phyloP scores from a whole-genome alignment of 2,113 vertebrate species.

The Passer montanus region DNA sequence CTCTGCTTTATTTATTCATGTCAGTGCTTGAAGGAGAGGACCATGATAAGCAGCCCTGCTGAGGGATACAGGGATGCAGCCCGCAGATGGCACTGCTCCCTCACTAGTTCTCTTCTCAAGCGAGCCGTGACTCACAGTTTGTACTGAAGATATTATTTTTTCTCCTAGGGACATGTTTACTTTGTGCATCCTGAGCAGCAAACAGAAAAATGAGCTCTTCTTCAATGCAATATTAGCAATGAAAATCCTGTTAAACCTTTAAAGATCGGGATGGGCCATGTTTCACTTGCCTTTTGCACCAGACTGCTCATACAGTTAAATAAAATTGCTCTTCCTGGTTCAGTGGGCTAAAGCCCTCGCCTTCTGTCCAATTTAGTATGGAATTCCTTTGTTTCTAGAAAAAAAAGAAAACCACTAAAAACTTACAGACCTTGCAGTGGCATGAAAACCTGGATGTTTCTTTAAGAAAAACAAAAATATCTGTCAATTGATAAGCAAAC shows the following conservation, averaged over 20 bases:
- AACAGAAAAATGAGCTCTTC: constrained; percentile 47
- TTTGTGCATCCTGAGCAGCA: constrained; percentile 59
- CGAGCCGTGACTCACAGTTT: neutral
- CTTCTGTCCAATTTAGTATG: neutral
- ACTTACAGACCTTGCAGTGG: neutral
- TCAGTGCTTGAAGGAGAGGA: neutral
- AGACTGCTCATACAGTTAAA: neutral
- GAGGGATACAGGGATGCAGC: neutral
- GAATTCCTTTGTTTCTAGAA: neutral
- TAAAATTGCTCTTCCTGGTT: neutral
- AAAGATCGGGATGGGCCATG: neutral
- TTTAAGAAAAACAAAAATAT: neutral
- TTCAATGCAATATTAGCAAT: constrained; percentile 44
- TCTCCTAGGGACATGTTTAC: constrained; percentile 42
- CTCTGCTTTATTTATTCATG: neutral
- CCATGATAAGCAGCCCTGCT: fast-evolving
- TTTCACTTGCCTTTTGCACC: constrained; percentile 8
- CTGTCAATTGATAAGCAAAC: neutral
- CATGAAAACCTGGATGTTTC: neutral
- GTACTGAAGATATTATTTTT: constrained; percentile 16
- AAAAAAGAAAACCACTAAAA: neutral
- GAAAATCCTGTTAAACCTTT: constrained; percentile 29
- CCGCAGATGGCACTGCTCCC: constrained; percentile 77
- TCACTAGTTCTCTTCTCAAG: constrained; percentile 26
- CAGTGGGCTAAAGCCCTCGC: neutral